phyloP scores from a whole-genome alignment of 2,888 invertebrate species.

The Apamea sordens region DNA sequence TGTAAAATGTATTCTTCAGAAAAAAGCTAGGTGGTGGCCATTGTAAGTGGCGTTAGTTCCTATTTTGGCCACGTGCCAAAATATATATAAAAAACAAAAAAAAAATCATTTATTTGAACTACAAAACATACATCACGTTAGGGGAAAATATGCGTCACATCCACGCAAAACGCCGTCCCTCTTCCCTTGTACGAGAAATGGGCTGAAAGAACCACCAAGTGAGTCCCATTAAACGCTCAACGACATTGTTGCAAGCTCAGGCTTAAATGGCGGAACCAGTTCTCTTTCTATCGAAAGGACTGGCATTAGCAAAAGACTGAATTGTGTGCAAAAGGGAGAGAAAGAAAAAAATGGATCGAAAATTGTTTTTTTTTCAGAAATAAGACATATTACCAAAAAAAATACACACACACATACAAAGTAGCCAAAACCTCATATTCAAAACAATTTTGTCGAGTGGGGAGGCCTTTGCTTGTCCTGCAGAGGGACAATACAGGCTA shows the following conservation, averaged over 20 bases:
- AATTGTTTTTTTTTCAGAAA: no score
- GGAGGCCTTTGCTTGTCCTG: background rate
- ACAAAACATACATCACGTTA: background rate
- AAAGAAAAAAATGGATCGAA: no score
- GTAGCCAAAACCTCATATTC: no score
- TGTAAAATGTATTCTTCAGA: no score
- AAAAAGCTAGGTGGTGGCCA: no score
- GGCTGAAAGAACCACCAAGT: background rate
- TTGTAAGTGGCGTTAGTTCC: background rate
- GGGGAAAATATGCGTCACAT: background rate
- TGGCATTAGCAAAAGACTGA: background rate
- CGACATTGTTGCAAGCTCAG: background rate
- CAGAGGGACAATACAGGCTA: background rate
- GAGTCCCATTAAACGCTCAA: background rate
- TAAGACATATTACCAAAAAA: no score
- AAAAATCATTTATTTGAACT: background rate
- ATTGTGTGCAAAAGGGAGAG: background rate
- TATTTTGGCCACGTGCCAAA: background rate
- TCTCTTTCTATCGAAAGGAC: no score
- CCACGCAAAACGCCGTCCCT: background rate
- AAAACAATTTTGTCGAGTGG: no score
- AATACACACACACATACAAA: no score
- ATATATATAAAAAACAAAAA: background rate
- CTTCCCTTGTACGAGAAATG: background rate
- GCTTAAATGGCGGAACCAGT: background rate